Percentiles rank a stretch among this genome's conserved stretches.
Evolutionary conservation across 2,888 invertebrate species (phyloP).

Genomic region (Ichneumoninae sp.): DNA sequence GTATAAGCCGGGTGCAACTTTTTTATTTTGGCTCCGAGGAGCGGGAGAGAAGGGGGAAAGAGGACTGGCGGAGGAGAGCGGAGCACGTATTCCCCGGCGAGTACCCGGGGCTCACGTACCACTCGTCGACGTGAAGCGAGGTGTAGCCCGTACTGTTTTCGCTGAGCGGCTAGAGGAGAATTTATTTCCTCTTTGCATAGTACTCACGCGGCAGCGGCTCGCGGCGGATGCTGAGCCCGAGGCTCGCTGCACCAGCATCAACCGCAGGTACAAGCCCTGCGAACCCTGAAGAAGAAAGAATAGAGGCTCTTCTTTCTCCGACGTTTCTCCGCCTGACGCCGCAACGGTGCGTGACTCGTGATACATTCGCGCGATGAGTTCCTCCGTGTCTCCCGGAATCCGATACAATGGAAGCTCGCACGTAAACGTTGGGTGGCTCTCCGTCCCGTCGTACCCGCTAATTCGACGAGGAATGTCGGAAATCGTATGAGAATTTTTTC

Average conservation of each 20-base stretch:
- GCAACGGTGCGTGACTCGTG: constrained; percentile 39
- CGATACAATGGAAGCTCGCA: constrained; percentile 29
- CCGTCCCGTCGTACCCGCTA: constrained; percentile 1
- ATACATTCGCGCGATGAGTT: constrained; percentile 26
- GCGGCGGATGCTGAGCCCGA: constrained; percentile 11
- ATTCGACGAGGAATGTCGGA: constrained; percentile 16
- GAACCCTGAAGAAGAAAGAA: constrained; percentile 32
- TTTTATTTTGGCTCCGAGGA: constrained; percentile 36
- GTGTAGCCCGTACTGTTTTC: constrained; percentile 46
- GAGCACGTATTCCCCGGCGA: constrained; percentile 57
- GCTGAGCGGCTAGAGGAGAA: constrained; percentile 44
- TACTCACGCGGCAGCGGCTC: constrained; percentile 43
- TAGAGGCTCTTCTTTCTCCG: constrained; percentile 38
- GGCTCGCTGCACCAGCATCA: constrained; percentile 19
- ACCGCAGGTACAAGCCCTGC: neutral
- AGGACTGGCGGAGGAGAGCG: constrained; percentile 25
- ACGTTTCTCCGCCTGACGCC: constrained; percentile 26
- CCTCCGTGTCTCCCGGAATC: neutral
- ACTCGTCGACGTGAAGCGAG: constrained; percentile 45
- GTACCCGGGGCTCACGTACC: constrained; percentile 43
- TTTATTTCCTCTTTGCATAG: constrained; percentile 58
- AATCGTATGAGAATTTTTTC: neutral
- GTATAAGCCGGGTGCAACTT: constrained; percentile 32
- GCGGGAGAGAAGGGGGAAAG: neutral
- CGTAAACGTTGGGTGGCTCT: neutral